phyloP scores from a whole-genome alignment of 2,888 invertebrate species.

The Plemyria rubiginata region DNA sequence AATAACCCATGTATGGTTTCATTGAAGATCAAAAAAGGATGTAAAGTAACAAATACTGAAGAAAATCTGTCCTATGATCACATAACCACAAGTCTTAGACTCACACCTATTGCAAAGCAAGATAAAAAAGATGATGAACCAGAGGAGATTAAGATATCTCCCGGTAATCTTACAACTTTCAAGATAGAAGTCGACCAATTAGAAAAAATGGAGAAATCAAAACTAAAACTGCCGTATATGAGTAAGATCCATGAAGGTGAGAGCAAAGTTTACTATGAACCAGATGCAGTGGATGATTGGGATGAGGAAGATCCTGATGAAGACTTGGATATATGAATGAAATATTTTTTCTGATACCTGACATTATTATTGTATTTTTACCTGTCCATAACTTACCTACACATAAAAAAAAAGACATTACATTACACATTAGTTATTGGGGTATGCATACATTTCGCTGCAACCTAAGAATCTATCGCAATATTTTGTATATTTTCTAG shows the following conservation, averaged over 20 bases:
- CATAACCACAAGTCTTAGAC: constrained; percentile 60
- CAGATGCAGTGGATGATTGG: constrained; percentile 92
- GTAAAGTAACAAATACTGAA: constrained; percentile 79
- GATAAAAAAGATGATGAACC: constrained; percentile 59
- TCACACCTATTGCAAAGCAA: constrained; percentile 57
- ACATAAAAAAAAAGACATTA: too few relatives aligned
- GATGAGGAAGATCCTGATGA: constrained; percentile 96
- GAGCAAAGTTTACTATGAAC: constrained; percentile 89
- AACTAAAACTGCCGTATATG: constrained; percentile 87
- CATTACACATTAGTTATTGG: too few relatives aligned
- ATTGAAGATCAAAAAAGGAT: constrained; percentile 79
- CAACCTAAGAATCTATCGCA: too few relatives aligned
- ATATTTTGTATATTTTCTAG: too few relatives aligned
- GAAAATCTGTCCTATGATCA: constrained; percentile 65
- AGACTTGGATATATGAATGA: constrained; percentile 88
- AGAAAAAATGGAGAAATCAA: constrained; percentile 85
- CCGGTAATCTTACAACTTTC: constrained; percentile 84
- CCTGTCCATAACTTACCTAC: too few relatives aligned
- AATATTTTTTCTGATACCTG: neutral
- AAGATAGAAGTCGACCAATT: constrained; percentile 87
- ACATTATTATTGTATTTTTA: neutral
- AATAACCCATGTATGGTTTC: constrained; percentile 54
- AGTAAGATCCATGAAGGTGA: constrained; percentile 79
- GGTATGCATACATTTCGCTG: too few relatives aligned
- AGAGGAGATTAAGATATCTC: constrained; percentile 67